These are phyloP conservation scores for Chaenodraco wilsoni DNA, from an alignment of 2,797 vertebrate species.

Conservation along the genomic window DNA sequence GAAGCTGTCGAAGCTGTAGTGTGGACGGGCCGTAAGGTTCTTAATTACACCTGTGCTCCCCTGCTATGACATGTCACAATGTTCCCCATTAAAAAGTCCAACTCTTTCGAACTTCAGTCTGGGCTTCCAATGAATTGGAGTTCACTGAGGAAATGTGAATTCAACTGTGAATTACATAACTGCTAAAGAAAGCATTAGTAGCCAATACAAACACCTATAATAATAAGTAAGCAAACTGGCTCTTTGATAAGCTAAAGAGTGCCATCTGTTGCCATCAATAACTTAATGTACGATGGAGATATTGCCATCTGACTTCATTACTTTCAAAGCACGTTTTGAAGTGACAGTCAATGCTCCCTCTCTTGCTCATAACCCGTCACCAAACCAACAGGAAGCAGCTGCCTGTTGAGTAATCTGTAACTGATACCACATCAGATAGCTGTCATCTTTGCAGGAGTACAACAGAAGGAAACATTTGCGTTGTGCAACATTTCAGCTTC, in stretches of 20 bases:
- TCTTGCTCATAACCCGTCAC: conserved; percentile 45
- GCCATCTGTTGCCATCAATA: conserved; percentile 64
- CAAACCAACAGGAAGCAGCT: conserved; percentile 48
- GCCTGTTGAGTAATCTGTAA: conserved; percentile 40
- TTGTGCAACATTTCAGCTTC: conserved; percentile 2
- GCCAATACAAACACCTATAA: conserved; percentile 49
- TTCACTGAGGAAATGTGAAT: conserved; percentile 25
- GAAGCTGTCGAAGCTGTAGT: too few relatives aligned
- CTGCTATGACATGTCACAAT: conserved; percentile 2
- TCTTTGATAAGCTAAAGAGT: conserved; percentile 63
- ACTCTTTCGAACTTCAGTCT: conserved; percentile 1
- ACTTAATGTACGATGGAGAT: conserved; percentile 51
- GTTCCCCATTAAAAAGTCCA: background rate
- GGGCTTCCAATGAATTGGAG: conserved; percentile 2
- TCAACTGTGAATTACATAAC: conserved; percentile 19
- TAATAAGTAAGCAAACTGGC: conserved; percentile 38
- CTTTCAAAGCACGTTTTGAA: conserved; percentile 64
- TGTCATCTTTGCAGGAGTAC: conserved; percentile 13
- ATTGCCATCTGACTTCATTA: conserved; percentile 63
- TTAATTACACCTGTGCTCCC: background rate
- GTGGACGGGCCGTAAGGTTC: too few relatives aligned
- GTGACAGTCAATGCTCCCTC: conserved; percentile 43
- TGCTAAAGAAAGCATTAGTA: conserved; percentile 21
- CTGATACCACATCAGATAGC: conserved; percentile 47
- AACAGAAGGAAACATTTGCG: conserved; percentile 18